Evolutionary conservation across 1,140 invertebrate species (phyloP).

Genomic region (Lepidotrigona ventralis): DNA sequence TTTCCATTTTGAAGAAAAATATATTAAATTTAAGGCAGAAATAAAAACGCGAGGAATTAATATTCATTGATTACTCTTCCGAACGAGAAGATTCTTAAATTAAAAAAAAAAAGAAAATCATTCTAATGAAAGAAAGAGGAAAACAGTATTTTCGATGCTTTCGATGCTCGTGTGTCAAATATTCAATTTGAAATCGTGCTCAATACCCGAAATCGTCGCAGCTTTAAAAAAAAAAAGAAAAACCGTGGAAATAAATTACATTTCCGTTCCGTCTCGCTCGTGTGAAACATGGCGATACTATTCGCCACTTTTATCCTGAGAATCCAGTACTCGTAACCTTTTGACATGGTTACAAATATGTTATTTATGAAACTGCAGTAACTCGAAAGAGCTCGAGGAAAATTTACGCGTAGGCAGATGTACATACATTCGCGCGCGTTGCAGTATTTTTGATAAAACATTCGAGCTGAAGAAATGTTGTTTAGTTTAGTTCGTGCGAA

Average conservation of each 20-base stretch:
- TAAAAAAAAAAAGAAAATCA: too few relatives aligned
- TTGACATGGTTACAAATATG: slow-evolving; percentile 31
- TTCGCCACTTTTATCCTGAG: slow-evolving; percentile 20
- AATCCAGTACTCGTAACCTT: slow-evolving; percentile 1
- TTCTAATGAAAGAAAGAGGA: too few relatives aligned
- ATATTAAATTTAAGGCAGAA: background rate
- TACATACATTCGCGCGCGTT: background rate
- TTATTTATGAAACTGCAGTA: slow-evolving; percentile 39
- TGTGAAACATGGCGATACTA: slow-evolving; percentile 18
- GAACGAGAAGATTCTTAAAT: too few relatives aligned
- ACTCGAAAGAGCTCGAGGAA: slow-evolving; percentile 5
- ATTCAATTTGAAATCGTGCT: background rate
- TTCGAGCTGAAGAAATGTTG: background rate
- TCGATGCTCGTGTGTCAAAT: too few relatives aligned
- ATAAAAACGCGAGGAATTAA: too few relatives aligned
- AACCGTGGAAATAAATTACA: slow-evolving; percentile 20
- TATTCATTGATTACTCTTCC: too few relatives aligned
- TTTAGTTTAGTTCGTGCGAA: background rate
- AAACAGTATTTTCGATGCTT: too few relatives aligned
- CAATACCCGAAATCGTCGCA: background rate
- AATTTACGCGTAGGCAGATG: background rate
- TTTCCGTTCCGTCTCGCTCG: slow-evolving; percentile 1
- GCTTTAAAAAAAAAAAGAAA: background rate
- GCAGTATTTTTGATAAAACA: background rate
- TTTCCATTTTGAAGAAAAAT: background rate